A percentile compares a stretch with the other conserved stretches of the same genome.
Evolutionary conservation across 2,888 invertebrate species (phyloP).

Genomic region (Eupithecia abbreviata): DNA sequence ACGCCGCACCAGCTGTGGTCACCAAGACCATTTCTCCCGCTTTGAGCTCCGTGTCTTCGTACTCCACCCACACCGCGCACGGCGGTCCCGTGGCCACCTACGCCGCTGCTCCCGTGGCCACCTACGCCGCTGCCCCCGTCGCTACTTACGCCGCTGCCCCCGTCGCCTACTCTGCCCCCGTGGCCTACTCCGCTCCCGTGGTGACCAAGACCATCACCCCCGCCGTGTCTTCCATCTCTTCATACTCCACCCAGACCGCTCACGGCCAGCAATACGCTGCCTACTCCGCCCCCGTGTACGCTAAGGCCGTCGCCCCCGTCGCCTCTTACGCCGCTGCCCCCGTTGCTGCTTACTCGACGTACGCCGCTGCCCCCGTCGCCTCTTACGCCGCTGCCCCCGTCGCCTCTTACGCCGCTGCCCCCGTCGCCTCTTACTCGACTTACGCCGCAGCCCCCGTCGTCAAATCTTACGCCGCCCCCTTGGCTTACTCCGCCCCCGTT

Average conservation of each 20-base stretch:
- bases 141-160: constrained; percentile 79
- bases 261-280: constrained; percentile 48
- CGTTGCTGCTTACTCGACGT: constrained; percentile 38
- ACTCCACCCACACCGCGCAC: constrained; percentile 62
- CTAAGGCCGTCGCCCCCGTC: constrained; percentile 51
- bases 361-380: constrained; percentile 48
- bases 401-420: constrained; percentile 57
- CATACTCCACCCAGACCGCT: constrained; percentile 54
- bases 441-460: constrained; percentile 58
- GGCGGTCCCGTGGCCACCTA: constrained; percentile 58
- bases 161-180: constrained; percentile 79
- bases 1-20: constrained; percentile 66
- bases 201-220: constrained; percentile 56
- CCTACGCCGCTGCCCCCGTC: constrained; percentile 80
- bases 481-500: constrained; percentile 52
- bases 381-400: too few relatives aligned
- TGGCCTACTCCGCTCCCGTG: constrained; percentile 80
- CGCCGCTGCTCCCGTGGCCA: constrained; percentile 50
- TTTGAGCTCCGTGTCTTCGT: constrained; percentile 62
- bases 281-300: constrained; percentile 52
- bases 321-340: constrained; percentile 50
- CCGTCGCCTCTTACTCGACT: constrained; percentile 53
- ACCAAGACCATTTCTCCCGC: constrained; percentile 58
- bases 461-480: constrained; percentile 59
- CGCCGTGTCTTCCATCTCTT: constrained; percentile 50